Base-by-base conservation (phyloP, 2,888 invertebrate genomes). In the Drosophila tanythrix region DNA sequence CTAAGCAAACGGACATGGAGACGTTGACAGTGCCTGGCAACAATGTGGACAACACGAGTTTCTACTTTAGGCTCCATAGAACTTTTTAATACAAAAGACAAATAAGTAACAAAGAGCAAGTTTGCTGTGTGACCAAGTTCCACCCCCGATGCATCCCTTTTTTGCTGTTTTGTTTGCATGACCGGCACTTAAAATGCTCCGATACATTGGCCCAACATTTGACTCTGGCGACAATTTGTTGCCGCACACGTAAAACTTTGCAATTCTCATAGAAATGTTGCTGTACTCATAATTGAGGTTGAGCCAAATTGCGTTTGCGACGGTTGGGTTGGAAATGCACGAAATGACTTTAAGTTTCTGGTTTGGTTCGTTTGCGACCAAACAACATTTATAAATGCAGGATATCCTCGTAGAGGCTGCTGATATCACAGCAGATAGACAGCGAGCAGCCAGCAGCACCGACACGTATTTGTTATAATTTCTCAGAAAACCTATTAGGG, bases 31-130 rank as follows among this genome's bases (percentile, higher is more conserved):
- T 73, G 76, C 60, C 82, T 70, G 79, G 76, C 74, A 74, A 74
- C 83, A 83, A 70, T 74, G 74, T 75, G 73, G 71, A 70, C 75
- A 73, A 90, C 87, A 90, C 60, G 83, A 82, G 80, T 87, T 88
- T 87, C 89, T 86, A 87, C 87, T 90, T 88, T 82, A 76, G 86
- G 61, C 83, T 67, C 43, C 71, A 43, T 73, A 85, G 80, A 90
- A 90, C 77, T 87, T 90, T 89, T 80, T 78, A 86, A 88, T 76
- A 76, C 72, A 65, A 75, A 76, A 73, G 77, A 82, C 81, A 79
- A 82, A 77, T 78, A 83, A 73, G 62, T 75, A 79, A 69, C 56
- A 57, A 71, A 46, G 46, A 74, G 68, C 62, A 80, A 75, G 72
- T 76, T 80, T 76, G 53, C 72, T 62, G 69, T 68, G 50, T 63